These are phyloP conservation scores for Nothobranchius kuhntae DNA, from an alignment of 2,113 vertebrate species.

Conservation along the genomic window DNA sequence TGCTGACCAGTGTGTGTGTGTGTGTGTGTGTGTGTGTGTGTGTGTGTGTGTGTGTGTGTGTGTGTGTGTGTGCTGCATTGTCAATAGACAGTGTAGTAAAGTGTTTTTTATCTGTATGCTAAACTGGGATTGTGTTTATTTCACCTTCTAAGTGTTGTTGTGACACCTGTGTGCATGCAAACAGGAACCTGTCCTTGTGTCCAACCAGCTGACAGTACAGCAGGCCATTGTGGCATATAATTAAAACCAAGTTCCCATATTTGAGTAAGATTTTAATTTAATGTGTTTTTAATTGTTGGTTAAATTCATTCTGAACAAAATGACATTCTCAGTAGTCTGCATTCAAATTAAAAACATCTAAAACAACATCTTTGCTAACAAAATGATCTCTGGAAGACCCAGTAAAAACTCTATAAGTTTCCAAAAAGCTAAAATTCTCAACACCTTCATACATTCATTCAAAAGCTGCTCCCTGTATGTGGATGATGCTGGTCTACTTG, in stretches of 20 bases:
- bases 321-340: neutral
- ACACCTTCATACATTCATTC: too few species aligned
- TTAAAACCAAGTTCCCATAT: neutral
- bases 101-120: constrained; percentile 29
- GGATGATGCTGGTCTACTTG: too few species aligned
- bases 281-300: neutral
- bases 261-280: too few species aligned
- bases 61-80: constrained; percentile 20
- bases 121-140: constrained; percentile 21
- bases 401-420: too few species aligned
- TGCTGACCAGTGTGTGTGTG: constrained; percentile 68
- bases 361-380: neutral
- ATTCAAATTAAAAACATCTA: neutral
- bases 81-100: constrained; percentile 6
- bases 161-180: neutral
- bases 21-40: constrained; percentile 28
- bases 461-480: too few species aligned
- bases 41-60: constrained; percentile 33
- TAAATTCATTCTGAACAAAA: neutral
- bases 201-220: neutral
- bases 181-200: constrained; percentile 31
- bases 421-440: too few species aligned
- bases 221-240: neutral
- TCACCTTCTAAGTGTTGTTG: constrained; percentile 7
- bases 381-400: neutral